A percentile compares a stretch with the other conserved stretches of the same genome.
Conservation (phyloP, 1,140 invertebrate genomes). For the Drosophila gunungcola region DNA sequence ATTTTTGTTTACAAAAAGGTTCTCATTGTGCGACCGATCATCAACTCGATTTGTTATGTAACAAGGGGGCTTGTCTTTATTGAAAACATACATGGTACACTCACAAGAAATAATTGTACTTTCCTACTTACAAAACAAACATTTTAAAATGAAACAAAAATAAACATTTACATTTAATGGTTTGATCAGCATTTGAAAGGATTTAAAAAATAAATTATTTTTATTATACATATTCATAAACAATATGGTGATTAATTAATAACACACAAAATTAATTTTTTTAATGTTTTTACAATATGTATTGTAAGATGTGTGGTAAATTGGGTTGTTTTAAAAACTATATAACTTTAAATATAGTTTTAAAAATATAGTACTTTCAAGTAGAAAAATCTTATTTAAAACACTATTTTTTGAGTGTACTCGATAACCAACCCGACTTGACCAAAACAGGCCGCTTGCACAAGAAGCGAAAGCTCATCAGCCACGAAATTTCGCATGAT, state of each 20-base stretch:
- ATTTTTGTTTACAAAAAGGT: constrained; percentile 44
- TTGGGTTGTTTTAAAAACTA: too few relatives aligned
- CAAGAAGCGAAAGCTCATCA: constrained; percentile 59
- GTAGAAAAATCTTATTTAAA: not conserved
- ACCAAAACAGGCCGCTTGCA: constrained; percentile 49
- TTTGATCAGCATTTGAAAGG: too few relatives aligned
- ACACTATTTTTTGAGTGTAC: not conserved
- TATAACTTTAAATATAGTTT: too few relatives aligned
- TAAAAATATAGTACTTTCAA: too few relatives aligned
- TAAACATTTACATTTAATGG: too few relatives aligned
- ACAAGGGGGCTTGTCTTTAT: constrained; percentile 23
- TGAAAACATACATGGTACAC: not conserved
- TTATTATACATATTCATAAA: too few relatives aligned
- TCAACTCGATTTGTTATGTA: constrained; percentile 32
- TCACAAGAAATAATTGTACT: not conserved
- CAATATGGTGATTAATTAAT: too few relatives aligned
- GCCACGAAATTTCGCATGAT: constrained; percentile 65
- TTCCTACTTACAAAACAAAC: not conserved
- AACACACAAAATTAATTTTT: too few relatives aligned
- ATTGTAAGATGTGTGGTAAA: too few relatives aligned
- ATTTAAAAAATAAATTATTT: too few relatives aligned
- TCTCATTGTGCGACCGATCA: constrained; percentile 26
- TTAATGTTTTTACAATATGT: too few relatives aligned
- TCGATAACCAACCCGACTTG: constrained; percentile 35
- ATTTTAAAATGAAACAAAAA: not conserved